A percentile compares a stretch with the other conserved stretches of the same genome.
Evolutionary conservation across 2,113 vertebrate species (phyloP).

Genomic region (Sphaerodactylus townsendi): DNA sequence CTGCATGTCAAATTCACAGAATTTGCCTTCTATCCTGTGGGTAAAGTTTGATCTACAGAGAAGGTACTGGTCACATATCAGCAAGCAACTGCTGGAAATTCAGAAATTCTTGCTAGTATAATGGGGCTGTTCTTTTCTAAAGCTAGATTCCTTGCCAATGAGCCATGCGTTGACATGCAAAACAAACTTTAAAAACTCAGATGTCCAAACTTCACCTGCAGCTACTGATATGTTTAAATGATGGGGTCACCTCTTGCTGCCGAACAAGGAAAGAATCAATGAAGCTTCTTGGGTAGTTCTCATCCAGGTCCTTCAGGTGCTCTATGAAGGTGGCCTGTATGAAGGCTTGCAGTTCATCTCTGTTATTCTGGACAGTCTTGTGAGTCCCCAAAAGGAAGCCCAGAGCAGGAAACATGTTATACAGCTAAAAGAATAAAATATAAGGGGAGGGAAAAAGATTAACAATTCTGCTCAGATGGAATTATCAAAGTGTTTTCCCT

Average conservation of each 20-base stretch:
- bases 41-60: too few species aligned
- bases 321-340: slow-evolving; percentile 51
- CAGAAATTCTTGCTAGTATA: background rate
- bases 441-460: background rate
- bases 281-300: slow-evolving; percentile 65
- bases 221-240: background rate
- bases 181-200: background rate
- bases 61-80: background rate
- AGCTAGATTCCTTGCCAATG: too few species aligned
- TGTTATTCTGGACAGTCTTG: slow-evolving; percentile 43
- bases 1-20: background rate
- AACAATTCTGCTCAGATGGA: background rate
- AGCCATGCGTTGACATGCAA: too few species aligned
- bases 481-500: background rate
- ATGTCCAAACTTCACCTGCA: too few species aligned
- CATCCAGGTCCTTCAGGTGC: slow-evolving; percentile 44
- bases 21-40: background rate
- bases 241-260: slow-evolving; percentile 58
- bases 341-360: slow-evolving; percentile 29
- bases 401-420: slow-evolving; percentile 53
- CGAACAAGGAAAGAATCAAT: slow-evolving; percentile 63
- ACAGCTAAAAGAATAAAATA: slow-evolving; percentile 58
- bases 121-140: too few species aligned
- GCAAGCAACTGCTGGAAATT: background rate
- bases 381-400: slow-evolving; percentile 45